Evolutionary conservation across 92 coral and sea anemone genomes (phyloP).

Genomic region (Palythoa grandiflora): DNA sequence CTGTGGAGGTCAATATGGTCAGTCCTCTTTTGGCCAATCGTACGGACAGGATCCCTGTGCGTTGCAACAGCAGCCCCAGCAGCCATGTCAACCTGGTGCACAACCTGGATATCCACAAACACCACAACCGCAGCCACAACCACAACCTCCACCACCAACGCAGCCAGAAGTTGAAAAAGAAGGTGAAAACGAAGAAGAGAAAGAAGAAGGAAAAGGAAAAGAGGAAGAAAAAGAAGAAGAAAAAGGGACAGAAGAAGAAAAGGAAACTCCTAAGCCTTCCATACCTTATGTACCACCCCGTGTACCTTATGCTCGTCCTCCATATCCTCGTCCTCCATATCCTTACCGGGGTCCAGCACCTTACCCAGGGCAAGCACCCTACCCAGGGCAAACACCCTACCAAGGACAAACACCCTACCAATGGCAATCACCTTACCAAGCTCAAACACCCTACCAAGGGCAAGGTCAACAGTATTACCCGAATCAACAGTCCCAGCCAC

Average conservation of each 20-base stretch:
- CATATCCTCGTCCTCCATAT: background rate
- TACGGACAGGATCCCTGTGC: conserved; percentile 38
- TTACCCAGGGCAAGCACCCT: background rate
- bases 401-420: background rate
- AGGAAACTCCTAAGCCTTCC: conserved; percentile 22
- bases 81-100: conserved; percentile 29
- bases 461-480: background rate
- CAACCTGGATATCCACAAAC: conserved; percentile 31
- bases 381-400: background rate
- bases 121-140: conserved; percentile 20
- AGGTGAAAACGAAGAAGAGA: background rate
- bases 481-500: background rate
- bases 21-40: conserved; percentile 19
- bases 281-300: conserved; percentile 21
- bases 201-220: background rate
- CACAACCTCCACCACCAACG: conserved; percentile 9
- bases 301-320: conserved; percentile 1
- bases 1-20: conserved; percentile 30
- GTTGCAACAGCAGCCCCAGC: conserved; percentile 32
- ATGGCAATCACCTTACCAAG: background rate
- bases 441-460: background rate
- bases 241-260: background rate
- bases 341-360: background rate
- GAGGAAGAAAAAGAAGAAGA: background rate
- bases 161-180: background rate